Evolutionary conservation across 1,140 invertebrate genomes (phyloP), one percentile per base, ranked within the genome.

Genomic region (Hylyphantes graminicola): DNA sequence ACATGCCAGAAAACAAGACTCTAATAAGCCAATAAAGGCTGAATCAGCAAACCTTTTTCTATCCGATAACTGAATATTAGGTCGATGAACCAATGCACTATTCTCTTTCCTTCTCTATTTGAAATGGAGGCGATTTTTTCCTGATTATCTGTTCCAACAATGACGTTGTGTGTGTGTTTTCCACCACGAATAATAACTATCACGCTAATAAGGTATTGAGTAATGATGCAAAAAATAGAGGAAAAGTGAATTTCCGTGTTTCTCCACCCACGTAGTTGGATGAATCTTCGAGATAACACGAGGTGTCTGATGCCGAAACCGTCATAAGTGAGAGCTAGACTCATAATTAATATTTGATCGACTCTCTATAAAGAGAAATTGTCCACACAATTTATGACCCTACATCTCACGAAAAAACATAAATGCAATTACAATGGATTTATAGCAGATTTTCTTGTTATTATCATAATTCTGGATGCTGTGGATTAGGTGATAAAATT

Each of bases 181-280:
- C 73, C 64, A 67, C 61, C 79, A 57, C 35, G 67, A 81, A 59
- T 68, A 73, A 70, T 73, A 81, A 70, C 55, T 57, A 19, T 15
- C 17, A 59, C 80, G 67, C 63, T 83, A 64, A 75, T 83, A 48
- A 21, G 61, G n/a, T 63, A 73, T 57, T 81, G 79, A 81, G 67
- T 81, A 81, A 83, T 83, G 80, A 72, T 17, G 55, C 59, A 64
- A 68, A 59, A 21, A 63, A 72, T 73, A 64, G 21, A 68, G 55
- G 21, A 75, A 74, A 83, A 83, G 59, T 61, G 80, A 83, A 65
- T 83, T 83, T 83, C 53, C 79, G 59, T 81, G 79, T 81, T 81
- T 68, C 57, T 63, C 59, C 68, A 15, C 19, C 79, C 48, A 8
- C 35, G 48, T 19, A 70, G 68, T 70, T 54, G 68, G 21, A 19